Evolutionary conservation across 2,113 vertebrate genomes (phyloP).

Genomic region (Sciurus niger): DNA sequence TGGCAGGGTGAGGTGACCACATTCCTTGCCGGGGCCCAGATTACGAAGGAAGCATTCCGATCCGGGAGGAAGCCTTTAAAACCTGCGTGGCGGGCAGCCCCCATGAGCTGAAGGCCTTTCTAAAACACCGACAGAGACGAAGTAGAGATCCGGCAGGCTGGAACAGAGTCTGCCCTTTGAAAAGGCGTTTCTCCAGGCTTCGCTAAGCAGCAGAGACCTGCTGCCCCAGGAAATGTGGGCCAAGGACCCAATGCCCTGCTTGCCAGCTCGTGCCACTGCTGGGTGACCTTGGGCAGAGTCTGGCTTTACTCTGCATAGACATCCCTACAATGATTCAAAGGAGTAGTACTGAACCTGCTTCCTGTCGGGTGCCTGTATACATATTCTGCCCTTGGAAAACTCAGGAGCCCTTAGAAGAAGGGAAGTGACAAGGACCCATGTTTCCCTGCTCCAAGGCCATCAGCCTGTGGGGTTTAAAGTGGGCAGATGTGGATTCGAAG

Average conservation of each 20-base stretch:
- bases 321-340: conserved; percentile 37
- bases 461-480: conserved; percentile 50
- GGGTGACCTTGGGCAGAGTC: conserved; percentile 1
- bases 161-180: conserved; percentile 13
- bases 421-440: not conserved
- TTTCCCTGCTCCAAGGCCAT: not conserved
- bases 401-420: not conserved
- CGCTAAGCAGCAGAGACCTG: not conserved
- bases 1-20: not conserved
- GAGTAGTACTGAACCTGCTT: not conserved
- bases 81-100: not conserved
- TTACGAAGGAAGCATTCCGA: not conserved
- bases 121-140: not conserved
- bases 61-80: not conserved
- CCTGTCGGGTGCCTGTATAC: conserved; percentile 11
- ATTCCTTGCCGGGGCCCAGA: not conserved
- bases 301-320: not conserved
- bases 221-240: not conserved
- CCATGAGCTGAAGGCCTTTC: conserved; percentile 19
- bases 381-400: conserved; percentile 10
- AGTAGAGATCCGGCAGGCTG: not conserved
- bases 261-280: conserved; percentile 14
- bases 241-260: not conserved
- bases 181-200: conserved; percentile 22
- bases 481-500: conserved; percentile 51